Evolutionary conservation across 2,888 invertebrate species (phyloP).

Genomic region (Phrixothrix hirtus): DNA sequence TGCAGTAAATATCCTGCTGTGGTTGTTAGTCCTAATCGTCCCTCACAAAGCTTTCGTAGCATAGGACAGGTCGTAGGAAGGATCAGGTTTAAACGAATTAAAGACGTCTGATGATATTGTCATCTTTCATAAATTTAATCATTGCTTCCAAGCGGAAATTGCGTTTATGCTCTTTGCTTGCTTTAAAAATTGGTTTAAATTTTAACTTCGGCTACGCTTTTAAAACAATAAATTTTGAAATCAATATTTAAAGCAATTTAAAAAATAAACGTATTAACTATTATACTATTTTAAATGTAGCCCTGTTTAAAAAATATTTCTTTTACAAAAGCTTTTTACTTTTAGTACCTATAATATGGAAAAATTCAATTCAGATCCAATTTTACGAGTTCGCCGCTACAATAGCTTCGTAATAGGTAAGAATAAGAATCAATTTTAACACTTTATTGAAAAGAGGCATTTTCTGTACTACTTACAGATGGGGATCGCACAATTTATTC

Average conservation of each 20-base stretch:
- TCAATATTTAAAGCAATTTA: background rate
- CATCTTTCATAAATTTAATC: conserved; percentile 46
- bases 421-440: conserved; percentile 49
- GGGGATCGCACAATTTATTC: conserved; percentile 23
- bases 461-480: conserved; percentile 21
- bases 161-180: conserved; percentile 32
- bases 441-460: conserved; percentile 31
- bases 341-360: conserved; percentile 33
- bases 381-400: conserved; percentile 51
- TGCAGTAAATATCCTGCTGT: conserved; percentile 32
- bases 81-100: conserved; percentile 40
- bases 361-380: conserved; percentile 53
- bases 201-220: conserved; percentile 14
- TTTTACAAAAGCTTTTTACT: conserved; percentile 14
- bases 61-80: conserved; percentile 31
- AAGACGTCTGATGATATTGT: conserved; percentile 41
- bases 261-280: no score
- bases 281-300: background rate
- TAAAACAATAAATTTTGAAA: background rate
- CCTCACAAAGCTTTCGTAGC: conserved; percentile 39
- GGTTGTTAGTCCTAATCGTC: conserved; percentile 30
- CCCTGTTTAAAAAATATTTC: background rate
- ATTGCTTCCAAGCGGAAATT: conserved; percentile 41
- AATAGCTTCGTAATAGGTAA: conserved; percentile 45
- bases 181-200: conserved; percentile 17